Conservation (phyloP, 2,113 vertebrate species). For the Uria aalge region DNA sequence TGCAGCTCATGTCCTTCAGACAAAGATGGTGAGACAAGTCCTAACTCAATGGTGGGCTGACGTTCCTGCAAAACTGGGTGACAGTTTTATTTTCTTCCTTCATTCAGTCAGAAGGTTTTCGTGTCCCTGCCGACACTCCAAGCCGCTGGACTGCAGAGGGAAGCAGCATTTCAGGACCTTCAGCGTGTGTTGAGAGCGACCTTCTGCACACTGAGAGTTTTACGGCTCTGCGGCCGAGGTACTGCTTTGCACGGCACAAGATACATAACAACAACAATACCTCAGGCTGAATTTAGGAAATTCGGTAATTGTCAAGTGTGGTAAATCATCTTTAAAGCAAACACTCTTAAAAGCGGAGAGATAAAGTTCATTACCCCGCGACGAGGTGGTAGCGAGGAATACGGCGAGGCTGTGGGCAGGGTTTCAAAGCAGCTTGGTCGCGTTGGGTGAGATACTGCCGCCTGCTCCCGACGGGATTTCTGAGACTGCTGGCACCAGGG, state of each 20-base stretch:
- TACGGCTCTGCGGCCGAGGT: background rate
- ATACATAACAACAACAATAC: slow-evolving; percentile 36
- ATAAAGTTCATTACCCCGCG: slow-evolving; percentile 63
- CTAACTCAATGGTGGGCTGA: background rate
- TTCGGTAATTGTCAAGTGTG: slow-evolving; percentile 52
- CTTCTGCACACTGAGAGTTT: background rate
- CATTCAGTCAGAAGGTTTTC: background rate
- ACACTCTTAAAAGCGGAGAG: slow-evolving; percentile 62
- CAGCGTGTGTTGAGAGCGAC: accelerated
- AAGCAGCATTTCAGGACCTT: background rate
- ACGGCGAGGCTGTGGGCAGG: slow-evolving; percentile 44
- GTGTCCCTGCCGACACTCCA: background rate
- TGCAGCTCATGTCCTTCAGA: background rate
- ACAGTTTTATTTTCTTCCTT: background rate
- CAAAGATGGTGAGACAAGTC: background rate
- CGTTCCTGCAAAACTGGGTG: background rate
- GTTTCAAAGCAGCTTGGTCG: slow-evolving; percentile 64
- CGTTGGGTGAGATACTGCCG: slow-evolving; percentile 27
- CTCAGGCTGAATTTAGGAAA: slow-evolving; percentile 69
- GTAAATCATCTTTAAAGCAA: slow-evolving; percentile 74
- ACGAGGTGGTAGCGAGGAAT: slow-evolving; percentile 34
- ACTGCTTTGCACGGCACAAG: background rate
- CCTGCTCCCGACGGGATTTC: slow-evolving; percentile 40
- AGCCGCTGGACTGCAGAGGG: background rate
- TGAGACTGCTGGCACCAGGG: slow-evolving; percentile 76